These are phyloP conservation scores for Asbolus verrucosus DNA, from an alignment of 1,140 invertebrate species.

Conservation along the genomic window DNA sequence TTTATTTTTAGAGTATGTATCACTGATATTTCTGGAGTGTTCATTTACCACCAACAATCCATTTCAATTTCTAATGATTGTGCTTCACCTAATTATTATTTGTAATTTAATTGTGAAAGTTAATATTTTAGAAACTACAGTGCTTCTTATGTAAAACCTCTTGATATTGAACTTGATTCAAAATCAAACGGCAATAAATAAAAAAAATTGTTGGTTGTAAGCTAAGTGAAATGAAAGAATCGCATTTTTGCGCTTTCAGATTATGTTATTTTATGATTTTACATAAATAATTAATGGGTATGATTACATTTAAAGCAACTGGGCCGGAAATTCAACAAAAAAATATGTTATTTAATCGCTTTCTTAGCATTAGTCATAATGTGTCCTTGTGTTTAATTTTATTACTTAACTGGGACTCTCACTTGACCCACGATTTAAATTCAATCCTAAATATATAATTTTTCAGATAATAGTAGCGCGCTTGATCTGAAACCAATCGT, in stretches of 20 bases:
- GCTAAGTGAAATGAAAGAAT: not conserved
- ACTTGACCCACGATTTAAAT: not conserved
- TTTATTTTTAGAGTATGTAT: conserved; percentile 17
- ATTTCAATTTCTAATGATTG: too few relatives aligned
- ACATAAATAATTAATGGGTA: too few relatives aligned
- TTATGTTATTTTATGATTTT: not conserved
- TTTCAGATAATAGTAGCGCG: conserved; percentile 3
- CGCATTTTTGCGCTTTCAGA: not conserved
- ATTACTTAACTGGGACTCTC: conserved; percentile 3
- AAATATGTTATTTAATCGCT: conserved; percentile 15
- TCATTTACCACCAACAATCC: not conserved
- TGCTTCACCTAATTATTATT: too few relatives aligned
- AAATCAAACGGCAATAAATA: too few relatives aligned
- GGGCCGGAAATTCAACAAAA: conserved; percentile 4
- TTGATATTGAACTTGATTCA: too few relatives aligned
- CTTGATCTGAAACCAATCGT: conserved; percentile 15
- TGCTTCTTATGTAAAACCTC: too few relatives aligned
- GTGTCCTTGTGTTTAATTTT: conserved; percentile 25
- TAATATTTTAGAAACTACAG: not conserved
- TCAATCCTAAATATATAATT: not conserved
- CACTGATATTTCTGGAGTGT: not conserved
- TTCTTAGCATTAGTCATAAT: conserved; percentile 22
- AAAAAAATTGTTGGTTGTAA: too few relatives aligned
- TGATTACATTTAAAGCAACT: conserved; percentile 2
- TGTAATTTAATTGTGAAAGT: not conserved